Base-by-base conservation (phyloP, 2,113 vertebrate genomes). In the Pelecanoides urinatrix region DNA sequence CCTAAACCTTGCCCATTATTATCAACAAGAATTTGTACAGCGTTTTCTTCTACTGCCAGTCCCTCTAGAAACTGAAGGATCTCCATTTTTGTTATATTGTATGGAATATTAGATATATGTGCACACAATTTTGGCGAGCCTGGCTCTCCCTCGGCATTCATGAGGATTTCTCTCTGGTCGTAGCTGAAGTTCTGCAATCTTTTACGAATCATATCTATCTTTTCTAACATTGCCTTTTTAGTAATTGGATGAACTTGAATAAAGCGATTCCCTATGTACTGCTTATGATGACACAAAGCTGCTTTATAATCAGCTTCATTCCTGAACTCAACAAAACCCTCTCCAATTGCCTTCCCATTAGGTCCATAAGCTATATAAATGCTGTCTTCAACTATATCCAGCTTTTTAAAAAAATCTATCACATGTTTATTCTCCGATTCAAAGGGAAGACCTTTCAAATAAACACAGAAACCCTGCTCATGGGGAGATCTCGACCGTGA, bases 351-450 rank as follows among this genome's bases (percentile, higher is more conserved):
- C 96, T 99, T 99, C 26, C 99, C 99, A 85, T 99, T 99, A 66
- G 99, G 99, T 86, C 99, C 99, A 84, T 99, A 99, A 59, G 99
- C 99, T 94, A 99, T 99, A 91, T 99, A 99, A 97, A 99, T 98
- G 87, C 99, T 99, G 92, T 99, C 99, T 95, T 99, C 99, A 71
- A 99, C 98, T 96, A 99, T 98, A 91, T 99, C 98, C 95, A 99
- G 95, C 96, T 99, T 99, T 94, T 99, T 99, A 98, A 99, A 99
- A 98, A 99, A 99, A 95, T 99, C 99, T 97, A 99, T 99, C 49
- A 99, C 98, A 71, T 99, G 99, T 91, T 99, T 99, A 96, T 99
- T 99, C 98, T 99, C 99, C 0, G 99, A 99, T 96, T 99, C 99
- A 81, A 99, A 99, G 13, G 99, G 99, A 86, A 99, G 98, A 88